These are phyloP conservation scores for Caenorhabditis sulstoni DNA, from an alignment of 2,888 invertebrate genomes.

Conservation along the genomic window DNA sequence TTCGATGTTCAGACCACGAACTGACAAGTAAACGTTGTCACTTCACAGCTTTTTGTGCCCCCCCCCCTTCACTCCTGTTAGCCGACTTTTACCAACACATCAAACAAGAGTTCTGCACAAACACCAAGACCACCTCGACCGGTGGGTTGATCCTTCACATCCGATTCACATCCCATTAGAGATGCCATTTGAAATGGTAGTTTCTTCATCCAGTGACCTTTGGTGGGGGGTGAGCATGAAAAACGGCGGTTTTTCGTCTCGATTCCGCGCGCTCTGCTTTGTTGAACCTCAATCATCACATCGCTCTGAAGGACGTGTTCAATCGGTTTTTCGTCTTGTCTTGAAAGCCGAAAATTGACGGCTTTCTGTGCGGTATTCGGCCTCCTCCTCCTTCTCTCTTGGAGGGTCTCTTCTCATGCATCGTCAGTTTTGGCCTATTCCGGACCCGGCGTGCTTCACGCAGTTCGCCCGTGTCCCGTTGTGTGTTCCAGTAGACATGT, in stretches of 20 bases:
- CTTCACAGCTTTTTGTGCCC: slow-evolving; percentile 38
- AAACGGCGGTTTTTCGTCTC: slow-evolving; percentile 29
- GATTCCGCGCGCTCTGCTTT: slow-evolving; percentile 13
- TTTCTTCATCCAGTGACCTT: slow-evolving; percentile 37
- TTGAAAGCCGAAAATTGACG: slow-evolving; percentile 49
- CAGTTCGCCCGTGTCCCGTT: background rate
- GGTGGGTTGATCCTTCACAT: background rate
- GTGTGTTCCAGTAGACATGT: slow-evolving; percentile 16
- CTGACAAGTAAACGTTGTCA: slow-evolving; percentile 14
- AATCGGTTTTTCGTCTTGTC: slow-evolving; percentile 7
- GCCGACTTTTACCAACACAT: background rate
- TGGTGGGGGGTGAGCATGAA: slow-evolving; percentile 31
- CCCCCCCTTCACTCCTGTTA: background rate
- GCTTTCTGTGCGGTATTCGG: slow-evolving; percentile 11
- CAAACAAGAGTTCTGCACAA: slow-evolving; percentile 3
- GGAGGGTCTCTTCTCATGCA: slow-evolving; percentile 21
- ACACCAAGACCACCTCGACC: background rate
- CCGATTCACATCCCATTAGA: slow-evolving; percentile 22
- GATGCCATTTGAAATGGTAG: slow-evolving; percentile 32
- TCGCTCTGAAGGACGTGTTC: slow-evolving; percentile 29
- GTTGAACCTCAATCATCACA: slow-evolving; percentile 23
- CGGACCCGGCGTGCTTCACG: background rate
- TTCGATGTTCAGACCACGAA: slow-evolving; percentile 9
- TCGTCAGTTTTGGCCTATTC: slow-evolving; percentile 18
- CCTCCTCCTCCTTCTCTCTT: too few relatives aligned